phyloP scores from a whole-genome alignment of 2,797 vertebrate species.

The Bovichtus variegatus region DNA sequence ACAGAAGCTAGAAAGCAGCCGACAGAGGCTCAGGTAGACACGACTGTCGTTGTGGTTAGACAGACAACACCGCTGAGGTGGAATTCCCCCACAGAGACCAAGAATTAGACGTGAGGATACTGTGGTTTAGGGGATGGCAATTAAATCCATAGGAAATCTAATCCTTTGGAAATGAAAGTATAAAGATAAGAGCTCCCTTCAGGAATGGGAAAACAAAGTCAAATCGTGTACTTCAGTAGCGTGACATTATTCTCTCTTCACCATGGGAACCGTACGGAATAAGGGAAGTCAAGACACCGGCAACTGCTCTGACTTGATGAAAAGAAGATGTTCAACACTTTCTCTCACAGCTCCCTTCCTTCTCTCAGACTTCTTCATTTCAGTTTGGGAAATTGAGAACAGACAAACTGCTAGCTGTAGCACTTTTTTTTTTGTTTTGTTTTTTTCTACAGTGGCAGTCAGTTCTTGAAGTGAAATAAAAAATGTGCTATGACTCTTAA shows the following conservation, averaged over 20 bases:
- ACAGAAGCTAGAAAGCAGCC: slow-evolving; percentile 47
- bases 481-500: background rate
- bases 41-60: slow-evolving; percentile 40
- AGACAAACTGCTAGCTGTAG: slow-evolving; percentile 3
- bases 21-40: slow-evolving; percentile 52
- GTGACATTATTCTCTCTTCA: slow-evolving; percentile 32
- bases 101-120: slow-evolving; percentile 43
- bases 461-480: slow-evolving; percentile 8
- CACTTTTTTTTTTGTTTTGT: slow-evolving; percentile 3
- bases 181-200: slow-evolving; percentile 31
- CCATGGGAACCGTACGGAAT: slow-evolving; percentile 24
- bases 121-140: slow-evolving; percentile 40
- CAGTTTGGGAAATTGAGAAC: slow-evolving; percentile 12
- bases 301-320: slow-evolving; percentile 9
- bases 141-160: slow-evolving; percentile 61
- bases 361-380: slow-evolving; percentile 12
- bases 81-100: slow-evolving; percentile 46
- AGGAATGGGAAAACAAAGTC: slow-evolving; percentile 52
- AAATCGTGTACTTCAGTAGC: slow-evolving; percentile 41
- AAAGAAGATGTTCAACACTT: slow-evolving; percentile 11
- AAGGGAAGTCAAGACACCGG: slow-evolving; percentile 5
- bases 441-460: slow-evolving; percentile 2
- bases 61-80: slow-evolving; percentile 45
- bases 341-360: slow-evolving; percentile 5
- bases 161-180: slow-evolving; percentile 71